A percentile compares a stretch with the other conserved stretches of the same genome.
Evolutionary conservation across 53 echinoderm and acorn worm species (phyloP).

Genomic region (Patiria pectinifera): DNA sequence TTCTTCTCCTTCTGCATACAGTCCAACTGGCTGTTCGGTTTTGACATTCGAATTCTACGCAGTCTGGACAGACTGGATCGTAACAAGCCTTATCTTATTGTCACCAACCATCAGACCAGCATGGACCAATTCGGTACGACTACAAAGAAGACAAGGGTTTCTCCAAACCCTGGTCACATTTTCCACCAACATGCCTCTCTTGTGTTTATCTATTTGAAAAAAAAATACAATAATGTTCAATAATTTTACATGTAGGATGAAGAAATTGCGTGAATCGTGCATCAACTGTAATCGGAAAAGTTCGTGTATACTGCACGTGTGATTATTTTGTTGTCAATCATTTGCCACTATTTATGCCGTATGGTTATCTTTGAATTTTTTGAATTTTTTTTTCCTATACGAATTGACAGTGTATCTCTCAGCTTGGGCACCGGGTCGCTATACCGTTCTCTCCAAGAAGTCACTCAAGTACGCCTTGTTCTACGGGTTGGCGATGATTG

Average conservation of each 20-base stretch:
- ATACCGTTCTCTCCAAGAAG: conserved; percentile 78
- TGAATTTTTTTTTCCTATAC: not conserved
- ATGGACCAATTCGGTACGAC: conserved; percentile 83
- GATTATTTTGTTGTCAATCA: too few species aligned
- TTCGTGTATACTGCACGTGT: not conserved
- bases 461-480: conserved; percentile 81
- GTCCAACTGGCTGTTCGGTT: conserved; percentile 17
- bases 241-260: not conserved
- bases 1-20: conserved; percentile 32
- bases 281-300: not conserved
- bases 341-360: too few species aligned
- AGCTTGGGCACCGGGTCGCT: conserved; percentile 63
- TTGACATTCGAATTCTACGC: conserved; percentile 1
- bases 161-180: not conserved
- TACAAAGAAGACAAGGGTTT: not conserved
- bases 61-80: not conserved
- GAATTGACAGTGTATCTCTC: conserved; percentile 71
- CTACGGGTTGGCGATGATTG: conserved; percentile 73
- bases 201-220: too few species aligned
- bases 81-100: conserved; percentile 72
- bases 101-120: conserved; percentile 85
- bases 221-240: too few species aligned
- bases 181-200: not conserved
- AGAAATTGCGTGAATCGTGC: not conserved
- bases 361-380: too few species aligned